phyloP scores from a whole-genome alignment of 2,797 vertebrate genomes.

The Poecilia picta region DNA sequence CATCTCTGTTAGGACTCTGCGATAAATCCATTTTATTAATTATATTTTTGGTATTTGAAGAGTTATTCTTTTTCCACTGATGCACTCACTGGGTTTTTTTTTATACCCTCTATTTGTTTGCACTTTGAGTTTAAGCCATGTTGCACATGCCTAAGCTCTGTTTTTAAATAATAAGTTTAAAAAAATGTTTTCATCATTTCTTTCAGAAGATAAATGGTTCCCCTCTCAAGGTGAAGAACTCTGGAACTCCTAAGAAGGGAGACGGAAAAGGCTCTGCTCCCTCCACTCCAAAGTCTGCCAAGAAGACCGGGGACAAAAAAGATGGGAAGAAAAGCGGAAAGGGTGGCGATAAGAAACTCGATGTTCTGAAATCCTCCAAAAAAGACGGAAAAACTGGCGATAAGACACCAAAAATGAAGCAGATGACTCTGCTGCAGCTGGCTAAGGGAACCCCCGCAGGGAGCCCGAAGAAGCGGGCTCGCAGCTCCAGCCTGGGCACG shows the following conservation, averaged over 20 bases:
- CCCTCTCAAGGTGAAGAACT: conserved; percentile 92
- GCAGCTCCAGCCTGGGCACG: conserved; percentile 79
- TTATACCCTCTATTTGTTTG: too few relatives aligned
- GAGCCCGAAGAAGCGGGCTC: conserved; percentile 81
- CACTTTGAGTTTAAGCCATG: neutral
- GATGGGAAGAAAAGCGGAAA: conserved; percentile 84
- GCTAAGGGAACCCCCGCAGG: conserved; percentile 84
- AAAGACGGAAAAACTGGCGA: conserved; percentile 85
- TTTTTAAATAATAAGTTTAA: too few relatives aligned
- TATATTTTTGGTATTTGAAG: too few relatives aligned
- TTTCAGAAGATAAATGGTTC: conserved; percentile 89
- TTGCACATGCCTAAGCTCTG: too few relatives aligned
- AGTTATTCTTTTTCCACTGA: too few relatives aligned
- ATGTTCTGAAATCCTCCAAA: conserved; percentile 87
- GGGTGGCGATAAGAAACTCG: conserved; percentile 78
- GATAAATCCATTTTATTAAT: too few relatives aligned
- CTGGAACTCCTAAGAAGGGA: conserved; percentile 83
- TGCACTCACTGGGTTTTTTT: too few relatives aligned
- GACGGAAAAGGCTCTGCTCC: conserved; percentile 66
- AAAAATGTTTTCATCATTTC: neutral
- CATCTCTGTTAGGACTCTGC: neutral
- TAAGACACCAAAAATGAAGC: conserved; percentile 93
- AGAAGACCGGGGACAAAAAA: conserved; percentile 79
- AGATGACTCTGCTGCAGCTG: conserved; percentile 94
- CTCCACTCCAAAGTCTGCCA: conserved; percentile 74